A percentile compares a stretch with the other conserved stretches of the same genome.
Evolutionary conservation across 2,113 vertebrate species (phyloP).

Genomic region (Nyctibius bracteatus): DNA sequence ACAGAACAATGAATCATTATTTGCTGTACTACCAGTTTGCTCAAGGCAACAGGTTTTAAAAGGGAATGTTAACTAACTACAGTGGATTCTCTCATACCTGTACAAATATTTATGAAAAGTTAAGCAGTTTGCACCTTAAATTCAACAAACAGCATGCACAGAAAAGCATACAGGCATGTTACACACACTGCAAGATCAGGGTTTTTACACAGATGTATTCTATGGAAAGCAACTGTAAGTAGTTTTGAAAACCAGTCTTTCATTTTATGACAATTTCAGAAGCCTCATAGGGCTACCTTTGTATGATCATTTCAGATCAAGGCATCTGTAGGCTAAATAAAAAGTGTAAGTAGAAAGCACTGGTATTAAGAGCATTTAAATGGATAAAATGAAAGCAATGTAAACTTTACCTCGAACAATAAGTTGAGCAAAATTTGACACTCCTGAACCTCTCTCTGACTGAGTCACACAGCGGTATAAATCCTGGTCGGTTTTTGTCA

Average conservation of each 20-base stretch:
- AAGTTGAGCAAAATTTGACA: slow-evolving; percentile 96
- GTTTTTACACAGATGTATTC: background rate
- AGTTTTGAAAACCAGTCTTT: background rate
- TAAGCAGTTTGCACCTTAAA: background rate
- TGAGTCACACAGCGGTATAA: slow-evolving; percentile 97
- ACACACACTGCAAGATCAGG: background rate
- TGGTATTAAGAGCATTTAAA: background rate
- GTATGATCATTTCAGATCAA: background rate
- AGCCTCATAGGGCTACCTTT: background rate
- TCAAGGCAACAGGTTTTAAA: background rate
- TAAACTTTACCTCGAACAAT: slow-evolving; percentile 90
- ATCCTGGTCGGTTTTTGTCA: slow-evolving; percentile 93
- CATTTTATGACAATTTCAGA: background rate
- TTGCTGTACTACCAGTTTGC: background rate
- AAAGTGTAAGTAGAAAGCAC: background rate
- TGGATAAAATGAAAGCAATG: background rate
- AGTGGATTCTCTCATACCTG: background rate
- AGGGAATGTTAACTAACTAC: background rate
- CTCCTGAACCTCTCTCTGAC: slow-evolving; percentile 93
- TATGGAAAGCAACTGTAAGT: background rate
- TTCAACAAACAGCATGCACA: background rate
- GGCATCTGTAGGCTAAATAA: background rate
- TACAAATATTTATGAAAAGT: background rate
- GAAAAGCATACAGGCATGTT: background rate
- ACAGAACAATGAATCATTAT: background rate